Conservation (phyloP, 2,797 vertebrate genomes). For the Megalops cyprinoides region DNA sequence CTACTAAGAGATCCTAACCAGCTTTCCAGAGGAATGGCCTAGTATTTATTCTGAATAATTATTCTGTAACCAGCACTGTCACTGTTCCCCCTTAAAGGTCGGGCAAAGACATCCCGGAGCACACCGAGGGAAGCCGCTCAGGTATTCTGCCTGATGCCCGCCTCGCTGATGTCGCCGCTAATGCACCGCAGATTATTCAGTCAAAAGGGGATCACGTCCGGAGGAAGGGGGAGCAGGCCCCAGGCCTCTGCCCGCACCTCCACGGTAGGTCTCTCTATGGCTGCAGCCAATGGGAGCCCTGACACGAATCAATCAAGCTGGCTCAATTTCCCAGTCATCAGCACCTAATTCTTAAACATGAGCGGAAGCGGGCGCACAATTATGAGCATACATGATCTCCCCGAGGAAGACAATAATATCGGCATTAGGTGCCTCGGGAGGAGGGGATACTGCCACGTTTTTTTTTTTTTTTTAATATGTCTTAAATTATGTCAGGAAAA, state of each 20-base stretch:
- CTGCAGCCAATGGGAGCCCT: slow-evolving; percentile 78
- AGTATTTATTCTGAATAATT: slow-evolving; percentile 40
- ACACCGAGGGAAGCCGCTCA: slow-evolving; percentile 49
- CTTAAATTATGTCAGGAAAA: slow-evolving; percentile 99
- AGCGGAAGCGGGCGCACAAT: slow-evolving; percentile 79
- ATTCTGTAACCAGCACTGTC: background rate
- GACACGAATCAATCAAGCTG: slow-evolving; percentile 87
- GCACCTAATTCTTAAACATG: slow-evolving; percentile 85
- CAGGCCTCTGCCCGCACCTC: no score
- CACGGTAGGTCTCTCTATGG: no score
- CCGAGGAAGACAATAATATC: slow-evolving; percentile 98
- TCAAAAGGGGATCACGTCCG: slow-evolving; percentile 82
- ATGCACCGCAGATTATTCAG: slow-evolving; percentile 87
- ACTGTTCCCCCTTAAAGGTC: background rate
- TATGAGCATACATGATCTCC: slow-evolving; percentile 98
- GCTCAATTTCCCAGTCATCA: slow-evolving; percentile 86
- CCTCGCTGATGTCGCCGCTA: slow-evolving; percentile 86
- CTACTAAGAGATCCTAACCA: background rate
- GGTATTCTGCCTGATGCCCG: slow-evolving; percentile 81
- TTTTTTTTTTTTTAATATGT: slow-evolving; percentile 97
- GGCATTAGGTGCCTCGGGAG: slow-evolving; percentile 94
- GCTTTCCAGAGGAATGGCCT: background rate
- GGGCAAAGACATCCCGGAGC: slow-evolving; percentile 31
- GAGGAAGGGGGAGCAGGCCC: slow-evolving; percentile 67
- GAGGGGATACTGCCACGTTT: slow-evolving; percentile 83